These are phyloP conservation scores for Amphipyra tragopoginis DNA, from an alignment of 2,888 invertebrate species.

Conservation along the genomic window DNA sequence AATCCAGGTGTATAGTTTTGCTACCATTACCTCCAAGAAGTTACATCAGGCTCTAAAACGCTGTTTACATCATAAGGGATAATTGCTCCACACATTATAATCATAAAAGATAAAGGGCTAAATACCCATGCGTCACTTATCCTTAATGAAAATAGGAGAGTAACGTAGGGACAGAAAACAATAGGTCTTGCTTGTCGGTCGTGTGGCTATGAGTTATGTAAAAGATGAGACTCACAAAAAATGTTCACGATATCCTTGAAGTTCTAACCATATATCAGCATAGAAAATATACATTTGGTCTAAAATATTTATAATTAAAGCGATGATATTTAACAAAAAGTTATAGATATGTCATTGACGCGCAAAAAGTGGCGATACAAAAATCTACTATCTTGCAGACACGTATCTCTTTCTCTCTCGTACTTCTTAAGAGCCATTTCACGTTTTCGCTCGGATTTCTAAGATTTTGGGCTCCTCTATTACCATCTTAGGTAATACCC, in stretches of 20 bases:
- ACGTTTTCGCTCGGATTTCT: too few relatives aligned
- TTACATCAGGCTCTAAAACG: constrained; percentile 27
- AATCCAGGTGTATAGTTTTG: neutral
- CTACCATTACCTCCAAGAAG: constrained; percentile 3
- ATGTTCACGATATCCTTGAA: neutral
- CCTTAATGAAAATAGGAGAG: constrained; percentile 42
- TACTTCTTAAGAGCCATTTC: too few relatives aligned
- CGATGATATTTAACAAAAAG: too few relatives aligned
- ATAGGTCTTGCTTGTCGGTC: constrained; percentile 26
- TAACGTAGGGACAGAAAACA: constrained; percentile 26
- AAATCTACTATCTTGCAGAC: too few relatives aligned
- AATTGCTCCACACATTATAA: constrained; percentile 52
- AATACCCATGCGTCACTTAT: constrained; percentile 41
- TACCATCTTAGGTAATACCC: too few relatives aligned
- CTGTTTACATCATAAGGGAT: constrained; percentile 28
- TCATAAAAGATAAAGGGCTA: constrained; percentile 53
- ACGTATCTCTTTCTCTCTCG: too few relatives aligned
- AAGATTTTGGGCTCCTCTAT: too few relatives aligned
- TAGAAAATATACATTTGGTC: too few relatives aligned
- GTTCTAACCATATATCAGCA: too few relatives aligned
- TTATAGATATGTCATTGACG: too few relatives aligned
- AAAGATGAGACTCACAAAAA: constrained; percentile 4
- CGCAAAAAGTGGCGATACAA: too few relatives aligned
- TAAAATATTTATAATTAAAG: too few relatives aligned
- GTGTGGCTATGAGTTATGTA: constrained; percentile 14